phyloP scores from a whole-genome alignment of 2,797 vertebrate species.

The Naso thynnoides region DNA sequence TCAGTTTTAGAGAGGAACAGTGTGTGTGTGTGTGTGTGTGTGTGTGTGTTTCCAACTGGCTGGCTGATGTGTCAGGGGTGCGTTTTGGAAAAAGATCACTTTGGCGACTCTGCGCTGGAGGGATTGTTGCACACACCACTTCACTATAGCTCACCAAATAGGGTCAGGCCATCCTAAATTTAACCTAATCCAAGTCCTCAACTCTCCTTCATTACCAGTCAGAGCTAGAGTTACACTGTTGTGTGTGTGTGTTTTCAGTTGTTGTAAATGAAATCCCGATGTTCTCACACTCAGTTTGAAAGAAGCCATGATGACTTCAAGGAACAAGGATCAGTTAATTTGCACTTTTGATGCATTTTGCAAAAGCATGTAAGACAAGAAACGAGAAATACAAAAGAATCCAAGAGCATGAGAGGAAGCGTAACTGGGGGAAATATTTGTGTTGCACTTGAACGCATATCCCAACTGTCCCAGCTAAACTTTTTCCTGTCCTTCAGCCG shows the following conservation, averaged over 20 bases:
- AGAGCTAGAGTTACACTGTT: conserved; percentile 47
- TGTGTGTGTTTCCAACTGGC: not conserved
- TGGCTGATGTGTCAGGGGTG: conserved; percentile 23
- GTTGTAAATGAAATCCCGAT: conserved; percentile 20
- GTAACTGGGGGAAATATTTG: not conserved
- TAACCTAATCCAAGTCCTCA: conserved; percentile 52
- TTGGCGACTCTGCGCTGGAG: conserved; percentile 32
- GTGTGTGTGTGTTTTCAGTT: conserved; percentile 2
- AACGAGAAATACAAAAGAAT: not conserved
- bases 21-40: conserved; percentile 15
- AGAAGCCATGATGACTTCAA: not conserved
- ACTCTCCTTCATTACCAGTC: conserved; percentile 11
- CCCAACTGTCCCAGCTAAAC: conserved; percentile 1
- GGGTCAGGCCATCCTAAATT: conserved; percentile 66
- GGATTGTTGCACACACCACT: conserved; percentile 26
- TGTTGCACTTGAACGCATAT: conserved; percentile 51
- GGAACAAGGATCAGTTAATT: not conserved
- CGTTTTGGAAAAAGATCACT: conserved; percentile 35
- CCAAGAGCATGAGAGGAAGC: not conserved
- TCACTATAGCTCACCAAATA: conserved; percentile 51
- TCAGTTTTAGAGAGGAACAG: conserved; percentile 14
- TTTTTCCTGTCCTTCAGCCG: conserved; percentile 23
- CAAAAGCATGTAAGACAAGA: not conserved
- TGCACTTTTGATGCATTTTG: not conserved
- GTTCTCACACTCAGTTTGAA: not conserved